Base-by-base conservation (phyloP, 2,888 invertebrate species). In the Ametastegia equiseti region DNA sequence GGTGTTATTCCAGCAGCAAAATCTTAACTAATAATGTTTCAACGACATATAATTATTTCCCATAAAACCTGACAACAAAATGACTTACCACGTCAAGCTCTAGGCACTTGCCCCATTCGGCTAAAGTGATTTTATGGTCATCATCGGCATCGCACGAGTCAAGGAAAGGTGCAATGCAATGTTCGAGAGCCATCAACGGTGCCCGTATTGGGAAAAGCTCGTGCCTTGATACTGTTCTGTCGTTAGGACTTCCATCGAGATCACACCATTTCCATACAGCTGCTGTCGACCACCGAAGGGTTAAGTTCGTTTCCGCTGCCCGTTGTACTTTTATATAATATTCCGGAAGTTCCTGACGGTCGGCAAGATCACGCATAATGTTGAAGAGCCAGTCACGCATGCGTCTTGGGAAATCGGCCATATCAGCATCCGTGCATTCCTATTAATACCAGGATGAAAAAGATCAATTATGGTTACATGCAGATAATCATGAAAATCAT, bases 241-340 rank as follows among this genome's bases (percentile, higher is more conserved):
- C 98, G 90, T 96, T 96, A 86, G 98, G 97, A 92, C 97, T 96
- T 80, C 96, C 96, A 92, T 99, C 99, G 82, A 99, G 94, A 92
- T 99, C 98, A 92, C 99, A 99, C 96, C 97, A 97, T 92, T 99
- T 99, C 99, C 99, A 99, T 86, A 99, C 95, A 86, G 98, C 98
- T 69, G 99, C 98, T 92, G 98, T 97, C 82, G 95, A 93, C 97
- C 97, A 97, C 87, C 97, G 95, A 81, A 96, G 94, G 27, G 96
- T 96, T 91, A 96, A 94, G 92, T 97, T 97, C 73, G 94, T 94
- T 93, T 98, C 98, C 50, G 98, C 97, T 92, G 98, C 97, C 86
- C 96, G 94, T 93, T 98, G 96, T 96, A 98, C 95, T 92, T 95
- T 94, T 92, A 96, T 93, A 92, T 96, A 98, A 91, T 97, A 96